These are phyloP conservation scores for Nestor notabilis DNA, from an alignment of 2,113 vertebrate genomes.

Conservation along the genomic window DNA sequence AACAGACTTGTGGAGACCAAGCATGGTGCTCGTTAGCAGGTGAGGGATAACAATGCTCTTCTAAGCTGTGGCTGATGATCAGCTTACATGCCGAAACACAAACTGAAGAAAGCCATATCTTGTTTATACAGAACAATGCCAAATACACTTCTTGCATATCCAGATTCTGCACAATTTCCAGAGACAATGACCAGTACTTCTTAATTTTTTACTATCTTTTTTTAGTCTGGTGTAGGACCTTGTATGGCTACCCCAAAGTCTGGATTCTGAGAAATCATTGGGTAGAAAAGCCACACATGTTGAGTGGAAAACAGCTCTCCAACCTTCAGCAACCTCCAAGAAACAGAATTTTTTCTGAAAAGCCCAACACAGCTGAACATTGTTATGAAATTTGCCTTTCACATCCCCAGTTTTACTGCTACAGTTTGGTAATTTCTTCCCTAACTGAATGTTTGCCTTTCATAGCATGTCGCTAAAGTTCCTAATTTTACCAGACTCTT, in stretches of 20 bases:
- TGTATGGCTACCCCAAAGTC: not conserved
- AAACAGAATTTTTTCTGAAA: not conserved
- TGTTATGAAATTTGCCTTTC: not conserved
- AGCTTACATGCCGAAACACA: not conserved
- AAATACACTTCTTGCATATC: not conserved
- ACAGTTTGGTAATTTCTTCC: not conserved
- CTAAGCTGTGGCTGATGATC: not conserved
- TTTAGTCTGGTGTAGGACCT: not conserved
- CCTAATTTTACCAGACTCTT: not conserved
- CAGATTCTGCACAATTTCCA: not conserved
- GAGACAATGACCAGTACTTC: not conserved
- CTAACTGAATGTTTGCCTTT: not conserved
- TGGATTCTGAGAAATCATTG: not conserved
- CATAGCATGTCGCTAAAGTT: not conserved
- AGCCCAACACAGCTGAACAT: not conserved
- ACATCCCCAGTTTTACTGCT: not conserved
- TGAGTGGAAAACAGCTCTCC: not conserved
- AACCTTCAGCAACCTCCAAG: not conserved
- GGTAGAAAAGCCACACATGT: not conserved
- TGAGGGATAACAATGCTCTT: not conserved
- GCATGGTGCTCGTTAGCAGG: not conserved
- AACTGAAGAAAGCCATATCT: not conserved
- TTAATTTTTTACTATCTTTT: not conserved
- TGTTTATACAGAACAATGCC: not conserved
- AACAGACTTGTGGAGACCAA: fast-evolving